These are phyloP conservation scores for Megalonaias nervosa DNA, from an alignment of 1,140 invertebrate species.

Conservation along the genomic window DNA sequence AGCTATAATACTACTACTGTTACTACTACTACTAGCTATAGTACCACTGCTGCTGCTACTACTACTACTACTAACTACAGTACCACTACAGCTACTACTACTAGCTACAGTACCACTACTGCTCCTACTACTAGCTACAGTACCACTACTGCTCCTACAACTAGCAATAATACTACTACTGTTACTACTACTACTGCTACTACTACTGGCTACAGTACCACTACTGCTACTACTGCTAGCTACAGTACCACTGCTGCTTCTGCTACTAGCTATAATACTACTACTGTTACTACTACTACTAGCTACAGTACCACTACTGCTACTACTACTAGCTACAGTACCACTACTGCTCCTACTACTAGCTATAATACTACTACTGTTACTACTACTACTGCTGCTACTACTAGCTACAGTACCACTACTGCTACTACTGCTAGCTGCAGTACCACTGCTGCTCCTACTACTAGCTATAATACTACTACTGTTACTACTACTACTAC, in stretches of 20 bases:
- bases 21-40: conserved; percentile 1
- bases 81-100: conserved; percentile 8
- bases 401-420: conserved; percentile 13
- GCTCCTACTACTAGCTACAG: conserved; percentile 12
- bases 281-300: conserved; percentile 17
- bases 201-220: conserved; percentile 6
- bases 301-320: neutral
- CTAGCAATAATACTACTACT: neutral
- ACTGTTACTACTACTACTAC: conserved; percentile 19
- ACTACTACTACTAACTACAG: neutral
- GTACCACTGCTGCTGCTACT: conserved; percentile 3
- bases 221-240: conserved; percentile 5
- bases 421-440: conserved; percentile 11
- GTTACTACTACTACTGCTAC: conserved; percentile 16
- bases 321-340: neutral
- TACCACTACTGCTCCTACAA: conserved; percentile 8
- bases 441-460: conserved; percentile 8
- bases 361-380: neutral
- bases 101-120: conserved; percentile 13
- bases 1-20: neutral
- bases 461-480: conserved; percentile 12
- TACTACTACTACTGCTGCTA: conserved; percentile 5
- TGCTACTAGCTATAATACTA: conserved; percentile 7
- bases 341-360: conserved; percentile 11
- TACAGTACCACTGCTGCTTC: neutral